Evolutionary conservation across 1,140 invertebrate species (phyloP).

Genomic region (Apolygus lucorum): DNA sequence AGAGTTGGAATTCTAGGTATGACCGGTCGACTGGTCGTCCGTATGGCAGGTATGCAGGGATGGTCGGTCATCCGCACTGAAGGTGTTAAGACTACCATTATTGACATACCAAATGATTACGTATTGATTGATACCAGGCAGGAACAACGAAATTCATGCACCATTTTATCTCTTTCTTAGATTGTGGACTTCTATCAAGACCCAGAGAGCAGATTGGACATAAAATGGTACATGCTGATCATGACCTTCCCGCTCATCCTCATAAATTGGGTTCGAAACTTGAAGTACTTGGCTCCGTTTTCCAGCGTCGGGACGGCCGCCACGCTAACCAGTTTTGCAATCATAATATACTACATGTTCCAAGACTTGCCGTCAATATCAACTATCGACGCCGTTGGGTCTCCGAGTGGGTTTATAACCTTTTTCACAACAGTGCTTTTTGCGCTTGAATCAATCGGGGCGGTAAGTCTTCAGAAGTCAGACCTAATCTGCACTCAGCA

Average conservation of each 20-base stretch:
- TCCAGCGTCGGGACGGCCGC: constrained; percentile 62
- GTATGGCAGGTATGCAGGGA: too few species aligned
- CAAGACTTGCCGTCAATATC: constrained; percentile 46
- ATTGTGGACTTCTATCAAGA: constrained; percentile 43
- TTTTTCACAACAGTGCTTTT: constrained; percentile 61
- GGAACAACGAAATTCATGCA: too few species aligned
- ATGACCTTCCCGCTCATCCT: constrained; percentile 56
- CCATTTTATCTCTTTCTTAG: too few species aligned
- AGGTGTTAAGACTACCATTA: too few species aligned
- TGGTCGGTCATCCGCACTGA: too few species aligned
- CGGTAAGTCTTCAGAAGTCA: constrained; percentile 72
- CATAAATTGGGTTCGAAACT: constrained; percentile 58
- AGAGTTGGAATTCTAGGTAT: too few species aligned
- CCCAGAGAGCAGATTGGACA: constrained; percentile 33
- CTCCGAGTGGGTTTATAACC: too few species aligned
- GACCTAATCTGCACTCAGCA: constrained; percentile 67
- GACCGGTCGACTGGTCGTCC: too few species aligned
- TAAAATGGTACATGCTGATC: constrained; percentile 47
- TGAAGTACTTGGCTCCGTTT: constrained; percentile 64
- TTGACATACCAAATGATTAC: too few species aligned
- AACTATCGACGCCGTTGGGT: constrained; percentile 40
- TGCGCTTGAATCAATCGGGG: constrained; percentile 55
- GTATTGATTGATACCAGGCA: too few species aligned
- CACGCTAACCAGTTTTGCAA: constrained; percentile 51
- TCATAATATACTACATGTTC: constrained; percentile 61